These are phyloP conservation scores for Coptodon rendalli DNA, from an alignment of 2,113 vertebrate species.

Conservation along the genomic window DNA sequence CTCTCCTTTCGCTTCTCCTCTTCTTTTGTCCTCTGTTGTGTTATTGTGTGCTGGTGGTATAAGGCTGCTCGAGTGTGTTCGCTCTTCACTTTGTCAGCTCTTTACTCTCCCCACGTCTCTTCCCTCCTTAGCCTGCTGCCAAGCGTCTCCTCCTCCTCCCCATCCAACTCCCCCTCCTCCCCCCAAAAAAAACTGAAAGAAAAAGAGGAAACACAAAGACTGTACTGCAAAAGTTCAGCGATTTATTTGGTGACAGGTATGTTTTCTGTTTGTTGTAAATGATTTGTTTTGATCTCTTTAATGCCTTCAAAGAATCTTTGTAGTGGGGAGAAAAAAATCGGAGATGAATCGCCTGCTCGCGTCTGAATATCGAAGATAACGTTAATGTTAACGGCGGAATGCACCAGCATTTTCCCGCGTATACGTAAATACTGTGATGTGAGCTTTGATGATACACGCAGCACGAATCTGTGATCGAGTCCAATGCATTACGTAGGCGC, in stretches of 20 bases:
- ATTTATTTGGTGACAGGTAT: background rate
- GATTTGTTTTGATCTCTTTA: conserved; percentile 5
- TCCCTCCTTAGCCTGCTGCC: conserved; percentile 41
- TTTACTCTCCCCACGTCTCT: conserved; percentile 37
- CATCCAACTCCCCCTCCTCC: background rate
- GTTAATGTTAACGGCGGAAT: background rate
- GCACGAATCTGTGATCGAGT: background rate
- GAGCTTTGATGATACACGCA: background rate
- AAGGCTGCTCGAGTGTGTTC: conserved; percentile 22
- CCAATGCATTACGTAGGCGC: conserved; percentile 40
- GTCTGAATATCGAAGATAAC: background rate
- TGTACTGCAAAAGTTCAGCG: background rate
- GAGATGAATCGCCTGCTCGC: background rate
- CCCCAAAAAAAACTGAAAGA: background rate
- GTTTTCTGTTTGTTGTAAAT: background rate
- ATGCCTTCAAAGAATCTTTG: background rate
- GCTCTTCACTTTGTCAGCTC: conserved; percentile 47
- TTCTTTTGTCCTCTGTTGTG: conserved; percentile 51
- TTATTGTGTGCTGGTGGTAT: conserved; percentile 33
- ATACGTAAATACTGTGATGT: background rate
- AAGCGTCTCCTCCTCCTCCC: background rate
- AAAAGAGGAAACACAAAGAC: background rate
- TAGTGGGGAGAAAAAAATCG: background rate
- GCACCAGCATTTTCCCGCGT: background rate
- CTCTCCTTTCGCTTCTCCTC: conserved; percentile 43